Evolutionary conservation across 2,797 vertebrate species (phyloP), one percentile per base, ranked within the genome.

Genomic region (Gymnoscopelus braueri): DNA sequence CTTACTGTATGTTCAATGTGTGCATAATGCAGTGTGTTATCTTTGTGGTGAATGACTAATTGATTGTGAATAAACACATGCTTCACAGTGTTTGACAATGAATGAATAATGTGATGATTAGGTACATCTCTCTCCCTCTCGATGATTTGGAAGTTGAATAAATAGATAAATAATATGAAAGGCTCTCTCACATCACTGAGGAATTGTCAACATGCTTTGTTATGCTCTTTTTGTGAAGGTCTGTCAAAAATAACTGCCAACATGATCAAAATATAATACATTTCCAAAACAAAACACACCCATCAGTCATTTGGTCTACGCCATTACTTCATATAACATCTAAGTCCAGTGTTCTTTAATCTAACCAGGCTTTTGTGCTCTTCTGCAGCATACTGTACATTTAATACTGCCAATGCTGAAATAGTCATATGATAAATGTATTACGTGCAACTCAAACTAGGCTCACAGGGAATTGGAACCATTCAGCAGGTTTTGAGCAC

Each of bases 31-130:
- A 51, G 44, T 72, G 59, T 78, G 81, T 80, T 75, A 85, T 85
- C 80, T 88, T 82, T 83, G 68, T 82, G 64, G 6, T 44, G 71
- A 75, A 74, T 70, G 80, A 83, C 84, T 85, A 84, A 86, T 81
- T 80, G 80, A 69, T 80, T 84, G 82, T 77, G 84, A 90, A 88
- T 83, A 85, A 87, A 87, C 84, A 85, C 64, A 67, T 50, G 79
- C 78, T 89, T 88, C 87, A 82, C 79, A 80, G 74, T 79, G 71
- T 86, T 78, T 87, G 91, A 87, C 89, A 87, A 82, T 82, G 79
- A 88, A 84, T 69, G 80, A 60, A 60, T 75, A 57, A 23, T 24
- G 19, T 24, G 19, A 59, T 78, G 82, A 84, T 91, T 88, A 90
- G 90, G 87, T 61, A 84, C 90, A 90, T 87, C 77, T 56, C 59